Conservation (phyloP, 2,113 vertebrate species). For the Pituophis catenifer region DNA sequence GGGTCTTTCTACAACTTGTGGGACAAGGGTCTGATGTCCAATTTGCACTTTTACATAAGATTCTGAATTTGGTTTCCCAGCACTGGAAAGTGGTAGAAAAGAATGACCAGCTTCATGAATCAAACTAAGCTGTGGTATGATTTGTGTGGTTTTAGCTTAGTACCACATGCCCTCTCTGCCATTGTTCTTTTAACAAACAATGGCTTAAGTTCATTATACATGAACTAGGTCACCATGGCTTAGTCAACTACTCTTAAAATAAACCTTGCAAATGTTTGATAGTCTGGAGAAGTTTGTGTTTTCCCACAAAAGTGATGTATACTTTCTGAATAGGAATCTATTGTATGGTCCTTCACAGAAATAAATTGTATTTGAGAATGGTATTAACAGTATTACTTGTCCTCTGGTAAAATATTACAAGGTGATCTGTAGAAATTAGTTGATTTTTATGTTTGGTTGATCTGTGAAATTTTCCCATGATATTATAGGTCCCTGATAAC, state of each 20-base stretch:
- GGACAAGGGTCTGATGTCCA: background rate
- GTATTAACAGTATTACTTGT: background rate
- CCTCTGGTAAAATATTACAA: background rate
- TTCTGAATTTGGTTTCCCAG: background rate
- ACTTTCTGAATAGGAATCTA: background rate
- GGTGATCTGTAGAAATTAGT: background rate
- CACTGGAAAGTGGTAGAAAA: background rate
- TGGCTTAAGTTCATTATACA: background rate
- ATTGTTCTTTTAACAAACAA: background rate
- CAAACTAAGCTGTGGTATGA: background rate
- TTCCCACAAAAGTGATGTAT: background rate
- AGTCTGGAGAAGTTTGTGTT: background rate
- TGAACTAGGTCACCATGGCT: background rate
- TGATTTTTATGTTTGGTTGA: background rate
- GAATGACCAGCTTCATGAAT: background rate
- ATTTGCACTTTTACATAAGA: background rate
- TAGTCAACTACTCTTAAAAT: background rate
- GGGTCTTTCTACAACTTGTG: background rate
- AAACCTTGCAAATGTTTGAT: background rate
- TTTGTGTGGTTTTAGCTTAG: background rate
- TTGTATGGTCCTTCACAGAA: background rate
- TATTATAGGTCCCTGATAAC: accelerated
- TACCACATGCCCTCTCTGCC: background rate
- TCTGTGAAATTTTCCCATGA: background rate
- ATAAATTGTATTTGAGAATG: background rate